phyloP scores from a whole-genome alignment of 2,888 invertebrate species.

The Pocota personata region DNA sequence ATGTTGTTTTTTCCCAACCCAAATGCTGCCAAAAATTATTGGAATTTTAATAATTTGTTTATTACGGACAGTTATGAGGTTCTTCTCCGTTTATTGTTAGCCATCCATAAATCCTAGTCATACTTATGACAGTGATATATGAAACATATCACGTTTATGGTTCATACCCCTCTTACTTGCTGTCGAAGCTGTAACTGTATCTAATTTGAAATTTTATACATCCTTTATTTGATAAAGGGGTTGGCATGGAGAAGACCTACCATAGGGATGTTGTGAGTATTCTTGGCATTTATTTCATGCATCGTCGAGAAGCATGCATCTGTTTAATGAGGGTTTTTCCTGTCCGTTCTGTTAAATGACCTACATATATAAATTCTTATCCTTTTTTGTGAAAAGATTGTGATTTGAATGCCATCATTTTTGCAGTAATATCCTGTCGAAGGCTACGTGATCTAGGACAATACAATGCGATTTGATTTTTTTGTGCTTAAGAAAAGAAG shows the following conservation, averaged over 20 bases:
- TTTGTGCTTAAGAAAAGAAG: background rate
- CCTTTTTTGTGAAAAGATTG: background rate
- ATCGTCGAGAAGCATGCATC: background rate
- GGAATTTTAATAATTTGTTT: conserved; percentile 38
- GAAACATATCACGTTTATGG: background rate
- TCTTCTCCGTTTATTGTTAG: conserved; percentile 9
- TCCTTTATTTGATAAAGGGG: background rate
- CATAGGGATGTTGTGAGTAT: background rate
- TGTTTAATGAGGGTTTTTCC: background rate
- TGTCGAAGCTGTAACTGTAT: background rate
- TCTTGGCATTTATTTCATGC: background rate
- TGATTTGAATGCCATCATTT: background rate
- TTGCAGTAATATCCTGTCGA: background rate
- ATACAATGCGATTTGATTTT: background rate
- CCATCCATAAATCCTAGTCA: conserved; percentile 6
- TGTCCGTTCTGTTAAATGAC: background rate
- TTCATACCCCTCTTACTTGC: background rate
- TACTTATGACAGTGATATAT: background rate
- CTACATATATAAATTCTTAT: background rate
- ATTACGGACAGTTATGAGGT: conserved; percentile 16
- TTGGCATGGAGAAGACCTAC: background rate
- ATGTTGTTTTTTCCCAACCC: conserved; percentile 31
- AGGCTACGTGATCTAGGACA: background rate
- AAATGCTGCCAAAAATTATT: conserved; percentile 48
- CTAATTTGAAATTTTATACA: conserved; percentile 23